phyloP scores from a whole-genome alignment of 2,797 vertebrate species.

The Rhynchonycteris naso region DNA sequence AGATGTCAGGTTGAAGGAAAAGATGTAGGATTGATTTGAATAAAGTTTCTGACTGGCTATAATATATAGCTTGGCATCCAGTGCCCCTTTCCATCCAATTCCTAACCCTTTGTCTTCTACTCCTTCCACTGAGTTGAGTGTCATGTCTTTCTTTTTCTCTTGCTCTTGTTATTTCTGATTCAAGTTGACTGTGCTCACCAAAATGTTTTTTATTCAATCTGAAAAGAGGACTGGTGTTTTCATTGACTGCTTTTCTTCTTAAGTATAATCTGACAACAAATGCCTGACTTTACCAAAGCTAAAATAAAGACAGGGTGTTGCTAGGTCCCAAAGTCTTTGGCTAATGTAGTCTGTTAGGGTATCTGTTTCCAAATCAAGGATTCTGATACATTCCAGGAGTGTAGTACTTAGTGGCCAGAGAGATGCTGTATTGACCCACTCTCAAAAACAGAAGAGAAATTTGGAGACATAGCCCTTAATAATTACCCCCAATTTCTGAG shows the following conservation, averaged over 20 bases:
- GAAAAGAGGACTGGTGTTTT: neutral
- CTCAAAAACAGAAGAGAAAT: neutral
- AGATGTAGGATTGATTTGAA: neutral
- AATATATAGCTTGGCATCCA: neutral
- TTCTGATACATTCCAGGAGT: neutral
- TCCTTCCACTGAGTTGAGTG: neutral
- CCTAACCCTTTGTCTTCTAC: neutral
- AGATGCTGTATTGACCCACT: neutral
- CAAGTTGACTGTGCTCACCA: neutral
- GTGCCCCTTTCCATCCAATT: neutral
- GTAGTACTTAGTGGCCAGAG: neutral
- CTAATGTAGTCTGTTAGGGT: neutral
- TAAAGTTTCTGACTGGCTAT: neutral
- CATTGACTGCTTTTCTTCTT: neutral
- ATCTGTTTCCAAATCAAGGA: neutral
- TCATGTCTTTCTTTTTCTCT: neutral
- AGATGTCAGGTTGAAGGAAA: neutral
- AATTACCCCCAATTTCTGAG: neutral
- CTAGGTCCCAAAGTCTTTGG: neutral
- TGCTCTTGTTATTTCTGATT: neutral
- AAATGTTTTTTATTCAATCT: neutral
- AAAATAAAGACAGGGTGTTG: neutral
- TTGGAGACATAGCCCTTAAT: neutral
- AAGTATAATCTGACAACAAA: neutral
- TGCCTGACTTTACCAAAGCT: neutral